phyloP scores from a whole-genome alignment of 2,113 vertebrate species.

The Ploceus nigricollis region DNA sequence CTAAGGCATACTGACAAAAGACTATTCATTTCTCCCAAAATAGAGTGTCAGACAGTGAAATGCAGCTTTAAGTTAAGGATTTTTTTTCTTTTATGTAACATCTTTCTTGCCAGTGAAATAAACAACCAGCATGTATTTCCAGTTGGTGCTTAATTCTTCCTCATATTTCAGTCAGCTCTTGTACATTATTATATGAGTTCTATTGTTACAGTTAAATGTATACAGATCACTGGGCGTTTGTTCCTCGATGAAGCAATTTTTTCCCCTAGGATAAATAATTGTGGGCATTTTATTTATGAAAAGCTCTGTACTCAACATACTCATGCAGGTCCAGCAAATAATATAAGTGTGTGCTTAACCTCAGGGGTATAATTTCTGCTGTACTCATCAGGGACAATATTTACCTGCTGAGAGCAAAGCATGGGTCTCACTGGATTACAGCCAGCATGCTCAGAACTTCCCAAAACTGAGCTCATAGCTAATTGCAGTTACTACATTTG shows the following conservation, averaged over 20 bases:
- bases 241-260: background rate
- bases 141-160: background rate
- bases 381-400: background rate
- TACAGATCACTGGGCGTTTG: background rate
- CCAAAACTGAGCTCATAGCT: background rate
- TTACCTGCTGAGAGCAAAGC: background rate
- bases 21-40: constrained; percentile 25
- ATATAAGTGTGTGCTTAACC: background rate
- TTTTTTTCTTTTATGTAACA: background rate
- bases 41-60: constrained; percentile 28
- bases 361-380: background rate
- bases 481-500: background rate
- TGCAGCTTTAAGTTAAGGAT: background rate
- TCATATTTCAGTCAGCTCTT: background rate
- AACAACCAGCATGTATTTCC: constrained; percentile 12
- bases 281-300: constrained; percentile 14
- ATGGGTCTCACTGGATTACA: background rate
- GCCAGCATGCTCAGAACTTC: background rate
- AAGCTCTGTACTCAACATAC: background rate
- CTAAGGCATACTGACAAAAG: background rate
- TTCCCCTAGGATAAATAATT: background rate
- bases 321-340: background rate
- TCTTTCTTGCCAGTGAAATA: constrained; percentile 15
- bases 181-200: background rate
- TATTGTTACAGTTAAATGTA: background rate